These are phyloP conservation scores for Dicerorhinus sumatrensis DNA, from an alignment of 2,113 vertebrate species.

Conservation along the genomic window DNA sequence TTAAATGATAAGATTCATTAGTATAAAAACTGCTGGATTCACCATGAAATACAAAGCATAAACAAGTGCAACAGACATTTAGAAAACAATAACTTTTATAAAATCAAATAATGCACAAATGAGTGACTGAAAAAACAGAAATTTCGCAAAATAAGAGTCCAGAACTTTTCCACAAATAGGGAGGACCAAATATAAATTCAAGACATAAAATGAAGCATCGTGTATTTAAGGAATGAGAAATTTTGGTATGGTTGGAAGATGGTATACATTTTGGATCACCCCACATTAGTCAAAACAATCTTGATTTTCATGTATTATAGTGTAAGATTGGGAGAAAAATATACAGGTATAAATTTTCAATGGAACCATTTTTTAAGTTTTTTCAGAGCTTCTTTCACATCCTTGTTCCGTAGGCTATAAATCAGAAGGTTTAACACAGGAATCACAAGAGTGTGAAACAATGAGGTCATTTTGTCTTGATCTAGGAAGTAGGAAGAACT, in stretches of 20 bases:
- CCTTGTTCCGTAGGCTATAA: constrained; percentile 61
- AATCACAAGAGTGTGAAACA: constrained; percentile 70
- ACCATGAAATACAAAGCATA: background rate
- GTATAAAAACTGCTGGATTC: background rate
- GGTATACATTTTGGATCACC: background rate
- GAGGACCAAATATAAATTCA: background rate
- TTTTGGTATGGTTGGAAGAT: no score
- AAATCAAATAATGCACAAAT: background rate
- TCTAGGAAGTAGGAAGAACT: constrained; percentile 60
- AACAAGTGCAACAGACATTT: background rate
- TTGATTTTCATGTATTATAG: background rate
- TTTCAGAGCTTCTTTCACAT: constrained; percentile 60
- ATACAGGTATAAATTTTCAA: background rate
- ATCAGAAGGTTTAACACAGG: constrained; percentile 70
- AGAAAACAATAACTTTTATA: background rate
- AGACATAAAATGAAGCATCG: background rate
- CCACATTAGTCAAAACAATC: background rate
- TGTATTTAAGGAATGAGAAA: background rate
- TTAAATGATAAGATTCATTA: no score
- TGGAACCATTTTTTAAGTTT: background rate
- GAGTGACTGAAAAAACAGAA: background rate
- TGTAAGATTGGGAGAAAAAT: background rate
- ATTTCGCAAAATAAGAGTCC: background rate
- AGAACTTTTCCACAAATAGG: background rate
- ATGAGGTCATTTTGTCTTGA: constrained; percentile 58